phyloP scores from a whole-genome alignment of 2,797 vertebrate genomes.

The Pseudocheirus occidentalis region DNA sequence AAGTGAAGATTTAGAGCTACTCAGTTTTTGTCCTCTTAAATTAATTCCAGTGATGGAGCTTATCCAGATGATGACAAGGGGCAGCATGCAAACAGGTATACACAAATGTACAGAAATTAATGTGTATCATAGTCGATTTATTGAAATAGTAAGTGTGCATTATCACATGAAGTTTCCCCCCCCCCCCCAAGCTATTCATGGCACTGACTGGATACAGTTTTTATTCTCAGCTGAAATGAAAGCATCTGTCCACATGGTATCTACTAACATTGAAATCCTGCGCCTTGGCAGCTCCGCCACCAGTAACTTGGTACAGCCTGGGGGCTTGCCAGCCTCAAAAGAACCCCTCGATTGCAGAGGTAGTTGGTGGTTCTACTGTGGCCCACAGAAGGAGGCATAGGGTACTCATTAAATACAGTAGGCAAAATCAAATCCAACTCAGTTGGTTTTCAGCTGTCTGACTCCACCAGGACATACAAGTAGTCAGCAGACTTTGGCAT shows the following conservation, averaged over 20 bases:
- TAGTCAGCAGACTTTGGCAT: constrained; percentile 58
- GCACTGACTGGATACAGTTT: constrained; percentile 58
- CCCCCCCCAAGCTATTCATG: constrained; percentile 62
- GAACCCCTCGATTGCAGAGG: constrained; percentile 71
- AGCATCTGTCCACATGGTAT: constrained; percentile 53
- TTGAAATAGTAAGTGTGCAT: constrained; percentile 73
- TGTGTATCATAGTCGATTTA: constrained; percentile 62
- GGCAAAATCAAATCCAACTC: constrained; percentile 50
- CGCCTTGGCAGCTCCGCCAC: constrained; percentile 53
- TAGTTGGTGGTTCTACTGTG: constrained; percentile 70
- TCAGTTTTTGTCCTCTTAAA: not conserved
- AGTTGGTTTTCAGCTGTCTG: constrained; percentile 48
- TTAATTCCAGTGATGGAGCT: not conserved
- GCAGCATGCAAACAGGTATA: no score
- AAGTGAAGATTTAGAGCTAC: not conserved
- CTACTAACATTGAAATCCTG: constrained; percentile 60
- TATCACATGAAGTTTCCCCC: constrained; percentile 53
- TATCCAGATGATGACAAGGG: not conserved
- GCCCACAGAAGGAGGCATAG: constrained; percentile 65
- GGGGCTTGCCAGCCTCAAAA: constrained; percentile 61
- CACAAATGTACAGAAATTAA: constrained; percentile 23
- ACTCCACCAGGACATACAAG: constrained; percentile 28
- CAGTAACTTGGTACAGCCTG: constrained; percentile 51
- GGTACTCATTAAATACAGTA: constrained; percentile 52
- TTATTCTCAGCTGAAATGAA: constrained; percentile 63